A percentile compares a stretch with the other conserved stretches of the same genome.
Evolutionary conservation across 2,888 invertebrate genomes (phyloP).

Genomic region (Cheilosia impressa): DNA sequence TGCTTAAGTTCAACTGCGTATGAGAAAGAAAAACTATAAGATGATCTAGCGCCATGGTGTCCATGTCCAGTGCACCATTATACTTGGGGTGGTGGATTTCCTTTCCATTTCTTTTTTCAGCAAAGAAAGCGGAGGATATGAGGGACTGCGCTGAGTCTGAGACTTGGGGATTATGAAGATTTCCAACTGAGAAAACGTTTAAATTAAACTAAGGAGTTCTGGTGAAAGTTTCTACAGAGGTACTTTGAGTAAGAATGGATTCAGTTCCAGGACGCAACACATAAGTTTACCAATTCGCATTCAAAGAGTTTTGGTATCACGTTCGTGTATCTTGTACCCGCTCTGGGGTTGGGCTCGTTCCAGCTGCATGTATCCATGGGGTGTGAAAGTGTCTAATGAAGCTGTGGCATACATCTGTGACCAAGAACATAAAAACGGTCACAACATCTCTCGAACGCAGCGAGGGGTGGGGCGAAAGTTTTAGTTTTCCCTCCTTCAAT

Average conservation of each 20-base stretch:
- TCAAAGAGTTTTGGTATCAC: slow-evolving; percentile 65
- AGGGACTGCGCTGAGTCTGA: slow-evolving; percentile 47
- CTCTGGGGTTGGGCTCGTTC: slow-evolving; percentile 6
- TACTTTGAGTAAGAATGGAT: slow-evolving; percentile 35
- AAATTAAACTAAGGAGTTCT: slow-evolving; percentile 69
- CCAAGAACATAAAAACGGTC: slow-evolving; percentile 65
- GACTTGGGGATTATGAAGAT: slow-evolving; percentile 72
- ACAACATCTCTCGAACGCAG: slow-evolving; percentile 20
- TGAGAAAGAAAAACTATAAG: neutral
- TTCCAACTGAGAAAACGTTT: slow-evolving; percentile 73
- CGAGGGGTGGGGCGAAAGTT: slow-evolving; percentile 31
- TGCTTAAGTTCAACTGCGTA: slow-evolving; percentile 69
- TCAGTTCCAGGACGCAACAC: slow-evolving; percentile 59
- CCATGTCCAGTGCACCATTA: slow-evolving; percentile 43
- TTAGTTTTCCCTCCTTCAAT: slow-evolving; percentile 2
- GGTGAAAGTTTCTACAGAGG: slow-evolving; percentile 58
- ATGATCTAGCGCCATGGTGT: slow-evolving; percentile 23
- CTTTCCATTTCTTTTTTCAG: slow-evolving; percentile 5
- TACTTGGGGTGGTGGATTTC: slow-evolving; percentile 26
- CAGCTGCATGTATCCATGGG: slow-evolving; percentile 53
- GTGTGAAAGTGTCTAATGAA: slow-evolving; percentile 69
- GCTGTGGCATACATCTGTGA: slow-evolving; percentile 72
- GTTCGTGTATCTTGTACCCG: slow-evolving; percentile 62
- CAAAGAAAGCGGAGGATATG: slow-evolving; percentile 4
- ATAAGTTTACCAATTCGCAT: slow-evolving; percentile 71